Base-by-base conservation (phyloP, 2,113 vertebrate genomes). In the Gymnorhina tibicen region DNA sequence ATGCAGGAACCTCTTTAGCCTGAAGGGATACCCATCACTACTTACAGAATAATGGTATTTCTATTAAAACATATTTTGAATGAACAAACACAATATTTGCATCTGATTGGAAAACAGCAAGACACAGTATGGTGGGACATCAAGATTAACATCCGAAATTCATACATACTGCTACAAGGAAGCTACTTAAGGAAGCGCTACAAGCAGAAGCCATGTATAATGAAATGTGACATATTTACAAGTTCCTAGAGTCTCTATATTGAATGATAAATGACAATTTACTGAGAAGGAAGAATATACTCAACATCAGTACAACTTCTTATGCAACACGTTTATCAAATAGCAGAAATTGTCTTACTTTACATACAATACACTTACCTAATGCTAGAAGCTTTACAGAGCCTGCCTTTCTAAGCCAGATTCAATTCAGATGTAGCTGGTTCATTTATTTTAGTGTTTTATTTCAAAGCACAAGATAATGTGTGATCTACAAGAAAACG, bases 191-290 rank as follows among this genome's bases (percentile, higher is more conserved):
- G 30, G 56, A 80, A 94, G 79, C 33, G 4, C 44, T 86, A 88
- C 37, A 93, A 96, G 88, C 80, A 0, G 82, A 96, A 96, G 93
- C 92, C 84, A 91, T 87, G 83, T 92, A 69, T 79, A 91, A 94
- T 93, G 95, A 88, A 91, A 94, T 78, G 72, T 42, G 87, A 78
- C 18, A 1, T 37, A 83, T 64, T 92, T 77, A 91, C 72, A 86
- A 72, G 56, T 60, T 77, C 70, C 73, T 89, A 35, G 44, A 78
- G 52, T 88, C 73, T 75, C 6, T 5, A 16, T 22, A 88, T 7
- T 73, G 39, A 90, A 85, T 30, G 70, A 76, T 56, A 81, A 91
- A 62, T 59, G 44, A 69, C 81, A 93, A 49, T 49, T 91, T 52
- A 83, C 68, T 59, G 44, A 87, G 44, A 91, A 86, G 47, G 27